These are phyloP conservation scores for Prunella himalayana DNA, from an alignment of 2,113 vertebrate genomes.

Conservation along the genomic window DNA sequence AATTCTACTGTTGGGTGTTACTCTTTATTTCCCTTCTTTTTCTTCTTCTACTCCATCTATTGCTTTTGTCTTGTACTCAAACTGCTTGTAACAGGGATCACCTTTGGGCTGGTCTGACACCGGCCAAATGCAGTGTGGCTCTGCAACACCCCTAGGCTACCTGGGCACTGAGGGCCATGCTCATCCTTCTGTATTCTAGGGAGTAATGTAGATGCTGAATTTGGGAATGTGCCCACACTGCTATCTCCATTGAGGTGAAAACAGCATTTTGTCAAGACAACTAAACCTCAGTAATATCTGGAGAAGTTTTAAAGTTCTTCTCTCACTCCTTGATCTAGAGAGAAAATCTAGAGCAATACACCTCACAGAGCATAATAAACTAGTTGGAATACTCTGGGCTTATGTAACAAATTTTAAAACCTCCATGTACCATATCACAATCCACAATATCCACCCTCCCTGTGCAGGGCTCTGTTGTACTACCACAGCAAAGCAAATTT, in stretches of 20 bases:
- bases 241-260: neutral
- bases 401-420: neutral
- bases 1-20: rapidly evolving
- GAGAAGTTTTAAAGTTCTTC: neutral
- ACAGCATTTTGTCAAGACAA: neutral
- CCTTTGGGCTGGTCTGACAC: neutral
- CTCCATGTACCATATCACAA: neutral
- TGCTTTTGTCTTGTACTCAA: neutral
- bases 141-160: neutral
- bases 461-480: neutral
- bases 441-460: neutral
- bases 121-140: neutral
- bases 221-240: neutral
- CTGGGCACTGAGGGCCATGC: neutral
- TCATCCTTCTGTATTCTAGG: neutral
- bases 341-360: neutral
- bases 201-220: neutral
- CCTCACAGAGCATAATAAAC: neutral
- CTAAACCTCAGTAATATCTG: neutral
- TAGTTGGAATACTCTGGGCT: neutral
- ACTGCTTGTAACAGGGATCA: neutral
- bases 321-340: neutral
- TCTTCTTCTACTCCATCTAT: neutral
- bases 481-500: neutral
- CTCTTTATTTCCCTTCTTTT: neutral